phyloP scores from a whole-genome alignment of 1,140 invertebrate species.

The Parapsyche elsis region DNA sequence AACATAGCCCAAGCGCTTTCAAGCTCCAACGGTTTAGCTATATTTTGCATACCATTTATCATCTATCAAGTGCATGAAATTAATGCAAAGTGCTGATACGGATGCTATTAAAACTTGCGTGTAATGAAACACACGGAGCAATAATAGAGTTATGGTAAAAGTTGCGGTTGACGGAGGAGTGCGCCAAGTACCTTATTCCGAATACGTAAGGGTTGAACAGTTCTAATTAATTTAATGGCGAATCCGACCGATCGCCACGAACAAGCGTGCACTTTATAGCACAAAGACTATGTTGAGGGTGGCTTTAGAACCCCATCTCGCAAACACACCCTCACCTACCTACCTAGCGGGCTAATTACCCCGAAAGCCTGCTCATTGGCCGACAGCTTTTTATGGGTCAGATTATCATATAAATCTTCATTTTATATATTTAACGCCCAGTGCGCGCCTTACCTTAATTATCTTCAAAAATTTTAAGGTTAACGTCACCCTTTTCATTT shows the following conservation, averaged over 20 bases:
- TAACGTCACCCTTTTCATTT: not conserved
- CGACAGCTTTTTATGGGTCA: slow-evolving; percentile 5
- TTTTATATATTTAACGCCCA: slow-evolving; percentile 25
- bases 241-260: slow-evolving; percentile 1
- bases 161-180: too few species aligned
- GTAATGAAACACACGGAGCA: too few species aligned
- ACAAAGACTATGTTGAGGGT: not conserved
- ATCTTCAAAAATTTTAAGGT: slow-evolving; percentile 12
- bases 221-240: slow-evolving; percentile 9
- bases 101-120: too few species aligned
- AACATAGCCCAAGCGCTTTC: too few species aligned
- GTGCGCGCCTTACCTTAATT: not conserved
- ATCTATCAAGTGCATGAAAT: too few species aligned
- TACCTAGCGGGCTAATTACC: not conserved
- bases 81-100: too few species aligned
- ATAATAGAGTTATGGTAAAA: too few species aligned
- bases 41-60: too few species aligned
- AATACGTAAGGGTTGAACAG: not conserved
- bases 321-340: not conserved
- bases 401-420: slow-evolving; percentile 34
- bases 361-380: not conserved
- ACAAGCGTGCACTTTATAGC: slow-evolving; percentile 18
- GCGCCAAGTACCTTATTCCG: not conserved
- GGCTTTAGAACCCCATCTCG: not conserved
- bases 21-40: too few species aligned